Conservation (phyloP, 2,113 vertebrate genomes). For the Misgurnus mizolepis region DNA sequence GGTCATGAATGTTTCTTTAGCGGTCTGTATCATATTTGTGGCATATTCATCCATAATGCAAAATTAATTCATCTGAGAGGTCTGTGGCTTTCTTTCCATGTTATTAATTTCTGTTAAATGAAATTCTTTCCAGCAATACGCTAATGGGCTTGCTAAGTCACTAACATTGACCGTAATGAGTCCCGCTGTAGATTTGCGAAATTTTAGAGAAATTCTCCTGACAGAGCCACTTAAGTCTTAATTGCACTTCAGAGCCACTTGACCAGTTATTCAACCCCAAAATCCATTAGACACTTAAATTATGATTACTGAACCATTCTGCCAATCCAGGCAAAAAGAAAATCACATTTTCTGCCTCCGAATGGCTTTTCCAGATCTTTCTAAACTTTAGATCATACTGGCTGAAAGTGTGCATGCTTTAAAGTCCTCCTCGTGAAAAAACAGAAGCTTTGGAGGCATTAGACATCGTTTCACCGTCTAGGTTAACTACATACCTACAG, state of each 20-base stretch:
- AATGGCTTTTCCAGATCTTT: conserved; percentile 27
- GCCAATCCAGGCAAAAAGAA: background rate
- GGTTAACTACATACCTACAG: too few relatives aligned
- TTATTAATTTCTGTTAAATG: background rate
- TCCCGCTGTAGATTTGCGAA: background rate
- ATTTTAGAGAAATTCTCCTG: background rate
- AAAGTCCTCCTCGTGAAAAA: background rate
- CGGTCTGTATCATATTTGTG: background rate
- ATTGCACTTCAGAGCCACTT: conserved; percentile 13
- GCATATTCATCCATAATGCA: too few relatives aligned
- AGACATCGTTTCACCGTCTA: too few relatives aligned
- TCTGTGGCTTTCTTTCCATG: background rate
- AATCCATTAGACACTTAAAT: conserved; percentile 18
- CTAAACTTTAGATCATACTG: background rate
- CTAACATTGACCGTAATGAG: background rate
- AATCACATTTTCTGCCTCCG: background rate
- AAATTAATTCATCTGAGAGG: background rate
- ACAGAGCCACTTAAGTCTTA: background rate
- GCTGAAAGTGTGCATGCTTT: background rate
- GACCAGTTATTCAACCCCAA: conserved; percentile 24
- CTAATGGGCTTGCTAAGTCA: background rate
- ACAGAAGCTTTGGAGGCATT: background rate
- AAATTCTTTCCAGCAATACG: background rate
- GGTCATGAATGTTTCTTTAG: background rate
- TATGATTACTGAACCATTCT: conserved; percentile 4